Evolutionary conservation across 1,140 invertebrate genomes (phyloP).

Genomic region (Pseudomyrmex sp.): DNA sequence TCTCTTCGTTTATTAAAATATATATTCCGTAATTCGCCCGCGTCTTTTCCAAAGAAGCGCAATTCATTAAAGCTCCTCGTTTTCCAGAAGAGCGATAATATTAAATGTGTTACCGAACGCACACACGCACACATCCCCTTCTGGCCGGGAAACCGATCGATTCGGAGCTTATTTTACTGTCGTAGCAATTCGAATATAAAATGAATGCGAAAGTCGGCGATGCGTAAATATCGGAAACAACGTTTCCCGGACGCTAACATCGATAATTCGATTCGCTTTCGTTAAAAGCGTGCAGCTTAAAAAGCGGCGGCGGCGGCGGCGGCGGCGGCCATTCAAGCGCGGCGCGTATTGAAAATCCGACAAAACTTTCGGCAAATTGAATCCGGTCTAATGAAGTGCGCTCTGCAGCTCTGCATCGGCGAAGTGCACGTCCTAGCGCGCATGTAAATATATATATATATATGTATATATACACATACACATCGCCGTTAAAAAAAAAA

Average conservation of each 20-base stretch:
- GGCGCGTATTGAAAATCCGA: slow-evolving; percentile 38
- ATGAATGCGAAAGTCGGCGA: slow-evolving; percentile 49
- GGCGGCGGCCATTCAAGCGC: slow-evolving; percentile 33
- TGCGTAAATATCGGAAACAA: slow-evolving; percentile 50
- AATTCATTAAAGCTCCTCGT: background rate
- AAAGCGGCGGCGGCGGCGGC: slow-evolving; percentile 8
- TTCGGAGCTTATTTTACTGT: slow-evolving; percentile 40
- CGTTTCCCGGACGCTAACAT: slow-evolving; percentile 47
- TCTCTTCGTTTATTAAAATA: background rate
- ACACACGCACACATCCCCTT: background rate
- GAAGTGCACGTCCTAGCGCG: background rate
- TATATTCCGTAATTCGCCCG: background rate
- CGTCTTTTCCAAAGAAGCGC: background rate
- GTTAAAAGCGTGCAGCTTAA: slow-evolving; percentile 56
- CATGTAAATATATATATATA: background rate
- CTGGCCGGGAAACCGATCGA: slow-evolving; percentile 2
- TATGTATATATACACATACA: slow-evolving; percentile 41
- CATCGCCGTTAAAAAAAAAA: slow-evolving; percentile 38
- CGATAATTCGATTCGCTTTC: slow-evolving; percentile 56
- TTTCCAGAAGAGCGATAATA: slow-evolving; percentile 32
- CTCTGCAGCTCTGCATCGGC: slow-evolving; percentile 20
- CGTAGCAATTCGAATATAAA: slow-evolving; percentile 46
- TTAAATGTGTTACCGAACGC: slow-evolving; percentile 19
- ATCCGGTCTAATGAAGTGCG: slow-evolving; percentile 59
- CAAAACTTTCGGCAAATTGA: slow-evolving; percentile 62